phyloP scores from a whole-genome alignment of 2,797 vertebrate genomes.

The Otolemur crassicaudatus region DNA sequence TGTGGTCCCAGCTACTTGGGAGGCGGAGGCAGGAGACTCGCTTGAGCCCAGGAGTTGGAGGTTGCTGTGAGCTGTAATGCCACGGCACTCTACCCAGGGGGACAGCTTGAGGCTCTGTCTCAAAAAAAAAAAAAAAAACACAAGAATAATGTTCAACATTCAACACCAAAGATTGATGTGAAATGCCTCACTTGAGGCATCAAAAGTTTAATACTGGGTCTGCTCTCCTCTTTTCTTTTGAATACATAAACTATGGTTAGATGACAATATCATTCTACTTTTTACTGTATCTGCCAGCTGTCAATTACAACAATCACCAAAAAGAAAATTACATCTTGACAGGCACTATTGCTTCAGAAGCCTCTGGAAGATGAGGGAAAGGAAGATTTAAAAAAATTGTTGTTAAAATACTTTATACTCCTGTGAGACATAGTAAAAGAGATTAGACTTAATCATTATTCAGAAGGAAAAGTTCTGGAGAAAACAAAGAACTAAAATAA shows the following conservation, averaged over 20 bases:
- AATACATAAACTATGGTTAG: background rate
- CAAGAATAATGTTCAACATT: background rate
- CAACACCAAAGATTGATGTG: slow-evolving; percentile 22
- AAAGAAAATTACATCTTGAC: background rate
- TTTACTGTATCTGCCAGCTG: background rate
- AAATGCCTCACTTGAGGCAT: background rate
- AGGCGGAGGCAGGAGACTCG: too few relatives aligned
- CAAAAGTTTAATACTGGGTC: slow-evolving; percentile 7
- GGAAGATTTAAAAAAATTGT: background rate
- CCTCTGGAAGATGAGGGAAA: background rate
- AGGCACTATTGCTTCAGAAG: background rate
- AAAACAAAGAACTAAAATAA: slow-evolving; percentile 63
- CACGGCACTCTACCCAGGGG: too few relatives aligned
- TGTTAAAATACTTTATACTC: slow-evolving; percentile 31
- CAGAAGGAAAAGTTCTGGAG: slow-evolving; percentile 7
- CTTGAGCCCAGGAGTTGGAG: too few relatives aligned
- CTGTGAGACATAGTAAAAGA: slow-evolving; percentile 43
- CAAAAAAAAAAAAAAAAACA: too few relatives aligned
- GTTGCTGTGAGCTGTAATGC: too few relatives aligned
- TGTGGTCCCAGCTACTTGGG: too few relatives aligned
- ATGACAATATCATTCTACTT: background rate
- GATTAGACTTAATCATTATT: slow-evolving; percentile 35
- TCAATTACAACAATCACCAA: background rate
- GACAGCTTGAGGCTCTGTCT: too few relatives aligned
- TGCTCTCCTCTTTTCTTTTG: background rate